A percentile compares a stretch with the other conserved stretches of the same genome.
phyloP scores from a whole-genome alignment of 1,140 invertebrate genomes.

The Drosophila sturtevanti region DNA sequence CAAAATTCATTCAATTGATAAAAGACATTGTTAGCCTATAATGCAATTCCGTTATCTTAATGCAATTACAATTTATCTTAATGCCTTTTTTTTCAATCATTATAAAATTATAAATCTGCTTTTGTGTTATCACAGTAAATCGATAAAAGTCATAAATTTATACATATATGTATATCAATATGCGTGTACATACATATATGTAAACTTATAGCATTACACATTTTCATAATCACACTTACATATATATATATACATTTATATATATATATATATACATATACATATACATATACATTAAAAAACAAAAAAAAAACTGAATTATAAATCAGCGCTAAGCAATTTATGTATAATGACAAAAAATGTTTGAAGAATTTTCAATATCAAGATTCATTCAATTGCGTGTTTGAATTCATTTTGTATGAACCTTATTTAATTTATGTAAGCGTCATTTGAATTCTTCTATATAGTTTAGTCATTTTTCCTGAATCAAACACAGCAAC shows the following conservation, averaged over 20 bases:
- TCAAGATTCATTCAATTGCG: neutral
- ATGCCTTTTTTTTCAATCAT: conserved; percentile 24
- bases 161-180: conserved; percentile 7
- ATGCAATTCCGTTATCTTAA: conserved; percentile 45
- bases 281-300: conserved; percentile 29
- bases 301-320: conserved; percentile 31
- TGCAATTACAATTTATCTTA: conserved; percentile 14
- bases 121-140: conserved; percentile 38
- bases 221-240: neutral
- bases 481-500: neutral
- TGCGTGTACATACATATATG: conserved; percentile 13
- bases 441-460: neutral
- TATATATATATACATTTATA: conserved; percentile 20
- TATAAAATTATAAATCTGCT: conserved; percentile 33
- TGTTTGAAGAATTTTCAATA: neutral
- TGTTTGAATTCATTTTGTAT: neutral
- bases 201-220: conserved; percentile 16
- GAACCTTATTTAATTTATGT: neutral
- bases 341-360: neutral
- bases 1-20: conserved; percentile 62
- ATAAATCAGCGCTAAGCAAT: conserved; percentile 30
- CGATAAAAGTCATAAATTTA: conserved; percentile 64
- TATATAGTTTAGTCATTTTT: neutral
- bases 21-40: conserved; percentile 72
- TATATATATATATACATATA: neutral